These are phyloP conservation scores for fruit fly (Drosophila melanogaster) DNA, from an alignment of 1,140 invertebrate species.

Conservation along the genomic window Release_6_plus_ISO1_MT NT_037436.4:17775501-17776000, in stretches of 20 bases:
- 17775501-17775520: neutral
- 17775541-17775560: neutral
- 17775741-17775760: too few relatives aligned
- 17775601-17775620: neutral
- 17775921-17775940: slow-evolving; percentile 43
- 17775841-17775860: slow-evolving; percentile 25
- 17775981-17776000: slow-evolving; percentile 50
- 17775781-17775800: neutral
- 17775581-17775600: neutral
- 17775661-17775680: too few relatives aligned
- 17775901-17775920: slow-evolving; percentile 58
- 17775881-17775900: slow-evolving; percentile 70
- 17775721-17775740: too few relatives aligned
- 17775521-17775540: too few relatives aligned
- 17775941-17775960: slow-evolving; percentile 8
- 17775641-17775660: too few relatives aligned
- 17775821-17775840: slow-evolving; percentile 32
- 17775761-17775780: neutral
- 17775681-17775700: too few relatives aligned
- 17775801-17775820: slow-evolving; percentile 38
- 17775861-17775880: slow-evolving; percentile 73
- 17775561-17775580: neutral
- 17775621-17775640: too few relatives aligned
- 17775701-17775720: too few relatives aligned
- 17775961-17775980: slow-evolving; percentile 20